Evolutionary conservation across 1,140 invertebrate genomes (phyloP), one percentile per base, ranked within the genome.

Genomic region (Bombus superbus): DNA sequence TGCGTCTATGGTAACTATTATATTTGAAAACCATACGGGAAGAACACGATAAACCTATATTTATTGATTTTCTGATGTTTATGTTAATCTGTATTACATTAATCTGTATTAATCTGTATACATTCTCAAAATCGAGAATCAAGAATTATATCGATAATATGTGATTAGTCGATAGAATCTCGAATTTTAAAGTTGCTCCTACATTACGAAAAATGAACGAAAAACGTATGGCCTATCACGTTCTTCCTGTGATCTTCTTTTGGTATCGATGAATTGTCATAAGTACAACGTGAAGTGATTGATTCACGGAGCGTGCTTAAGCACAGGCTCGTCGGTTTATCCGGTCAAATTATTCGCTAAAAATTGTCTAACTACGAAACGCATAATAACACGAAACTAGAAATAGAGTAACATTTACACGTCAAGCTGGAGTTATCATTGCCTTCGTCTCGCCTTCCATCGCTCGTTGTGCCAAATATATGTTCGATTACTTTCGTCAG

Each of bases 1-100:
- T 81, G 79, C 84, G 78, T 81, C 71, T 81, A 44, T 85, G 84
- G 84, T 81, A 85, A 85, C 44, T 73, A 68, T 53, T 22, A 53
- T 53, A 53, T n/a, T n/a, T 40, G 44, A 25, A 69, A 35, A 68
- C 64, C 32, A 35, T n/a, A 8, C 13, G 2, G 32, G 64, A 66
- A 66, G 15, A 35, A 18, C 32, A 35, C 9, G 64, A 35, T 15
- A 32, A 62, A n/a, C 11, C 4, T n/a, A 62, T 62, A n/a, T 28
- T 28, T 62, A 3, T n/a, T 11, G 8, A 62, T 62, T n/a, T 62
- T 62, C 28, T 62, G 59, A 11, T n/a, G 11, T 10, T n/a, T n/a
- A 62, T 3, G 59, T n/a, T n/a, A 62, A 62, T 59, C 10, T 28
- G 22, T 59, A 28, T 59, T 59, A 59, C 13, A n/a, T n/a, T n/a